Conservation (phyloP, 1,140 invertebrate genomes). For the Atta cephalotes region DNA sequence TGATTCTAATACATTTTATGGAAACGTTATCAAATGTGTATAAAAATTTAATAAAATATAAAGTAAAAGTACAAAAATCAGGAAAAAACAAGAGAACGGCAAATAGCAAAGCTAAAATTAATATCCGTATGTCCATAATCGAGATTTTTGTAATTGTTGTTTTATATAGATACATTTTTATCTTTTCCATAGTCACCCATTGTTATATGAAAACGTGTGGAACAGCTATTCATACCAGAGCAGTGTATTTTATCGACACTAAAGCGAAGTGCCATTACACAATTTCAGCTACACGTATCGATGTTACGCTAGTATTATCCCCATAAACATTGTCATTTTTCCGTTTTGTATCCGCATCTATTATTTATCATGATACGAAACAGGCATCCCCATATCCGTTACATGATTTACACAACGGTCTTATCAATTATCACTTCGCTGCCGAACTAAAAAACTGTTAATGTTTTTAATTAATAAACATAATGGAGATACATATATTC, state of each 20-base stretch:
- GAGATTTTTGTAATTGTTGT: constrained; percentile 37
- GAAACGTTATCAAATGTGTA: neutral
- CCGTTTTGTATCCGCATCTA: neutral
- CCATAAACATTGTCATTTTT: constrained; percentile 31
- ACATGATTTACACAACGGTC: neutral
- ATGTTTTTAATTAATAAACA: constrained; percentile 17
- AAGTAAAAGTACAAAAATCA: neutral
- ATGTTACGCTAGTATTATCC: constrained; percentile 15
- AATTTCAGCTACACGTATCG: constrained; percentile 36
- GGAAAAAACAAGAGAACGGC: neutral
- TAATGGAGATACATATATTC: neutral
- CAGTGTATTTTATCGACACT: constrained; percentile 33
- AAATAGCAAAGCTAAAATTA: constrained; percentile 19
- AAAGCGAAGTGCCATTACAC: constrained; percentile 46
- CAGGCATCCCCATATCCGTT: neutral
- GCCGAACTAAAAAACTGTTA: neutral
- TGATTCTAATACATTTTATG: neutral
- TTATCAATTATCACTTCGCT: constrained; percentile 26
- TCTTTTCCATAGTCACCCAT: constrained; percentile 1
- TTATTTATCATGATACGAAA: constrained; percentile 35
- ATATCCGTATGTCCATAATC: constrained; percentile 10
- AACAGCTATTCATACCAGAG: constrained; percentile 17
- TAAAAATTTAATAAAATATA: neutral
- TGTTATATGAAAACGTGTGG: neutral
- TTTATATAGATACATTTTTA: constrained; percentile 19